Evolutionary conservation across 2,797 vertebrate genomes (phyloP).

Genomic region (Lithobates pipiens): DNA sequence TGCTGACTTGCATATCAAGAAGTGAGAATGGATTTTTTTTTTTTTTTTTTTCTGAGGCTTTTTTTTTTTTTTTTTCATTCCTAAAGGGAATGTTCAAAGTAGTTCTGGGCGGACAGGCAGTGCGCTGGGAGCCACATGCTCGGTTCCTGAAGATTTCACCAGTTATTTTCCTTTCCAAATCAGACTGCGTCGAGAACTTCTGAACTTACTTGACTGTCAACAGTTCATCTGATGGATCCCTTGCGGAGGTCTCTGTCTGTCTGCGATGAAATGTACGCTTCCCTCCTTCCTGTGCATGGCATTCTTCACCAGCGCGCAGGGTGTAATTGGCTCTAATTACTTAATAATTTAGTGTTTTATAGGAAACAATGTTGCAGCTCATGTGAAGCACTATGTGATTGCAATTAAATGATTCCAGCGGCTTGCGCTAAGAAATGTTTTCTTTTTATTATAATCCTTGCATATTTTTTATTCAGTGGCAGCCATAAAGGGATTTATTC

Average conservation of each 20-base stretch:
- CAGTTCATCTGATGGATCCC: conserved; percentile 18
- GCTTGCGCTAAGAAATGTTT: not conserved
- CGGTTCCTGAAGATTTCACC: conserved; percentile 22
- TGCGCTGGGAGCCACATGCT: not conserved
- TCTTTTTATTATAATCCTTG: not conserved
- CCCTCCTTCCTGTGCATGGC: not conserved
- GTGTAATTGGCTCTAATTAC: conserved; percentile 17
- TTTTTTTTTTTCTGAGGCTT: not conserved
- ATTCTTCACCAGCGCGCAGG: not conserved
- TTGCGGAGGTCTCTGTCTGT: conserved; percentile 5
- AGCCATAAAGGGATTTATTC: not conserved
- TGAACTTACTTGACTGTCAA: conserved; percentile 31
- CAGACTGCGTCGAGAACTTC: conserved; percentile 21
- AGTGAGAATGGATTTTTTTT: conserved; percentile 19
- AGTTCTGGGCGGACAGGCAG: conserved; percentile 16
- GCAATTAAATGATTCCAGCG: not conserved
- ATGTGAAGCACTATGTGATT: not conserved
- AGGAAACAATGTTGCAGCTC: conserved; percentile 6
- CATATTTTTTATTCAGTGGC: not conserved
- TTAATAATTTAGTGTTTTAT: conserved; percentile 7
- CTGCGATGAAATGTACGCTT: not conserved
- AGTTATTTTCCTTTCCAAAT: conserved; percentile 16
- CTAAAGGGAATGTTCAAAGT: conserved; percentile 50
- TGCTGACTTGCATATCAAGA: conserved; percentile 49
- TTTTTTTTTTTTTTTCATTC: conserved; percentile 13